phyloP scores from a whole-genome alignment of 1,140 invertebrate genomes.

The Melanaphis sacchari region DNA sequence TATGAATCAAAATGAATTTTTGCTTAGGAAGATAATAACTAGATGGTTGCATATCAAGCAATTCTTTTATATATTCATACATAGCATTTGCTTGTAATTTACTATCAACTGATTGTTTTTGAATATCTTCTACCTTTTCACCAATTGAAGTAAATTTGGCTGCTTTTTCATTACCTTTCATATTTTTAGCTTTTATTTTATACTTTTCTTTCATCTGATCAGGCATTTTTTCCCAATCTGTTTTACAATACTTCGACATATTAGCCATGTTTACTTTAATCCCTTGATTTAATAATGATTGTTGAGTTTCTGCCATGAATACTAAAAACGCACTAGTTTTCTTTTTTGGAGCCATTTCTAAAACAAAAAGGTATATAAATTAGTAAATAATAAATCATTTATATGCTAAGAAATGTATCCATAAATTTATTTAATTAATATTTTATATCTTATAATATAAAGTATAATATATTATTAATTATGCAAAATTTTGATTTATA shows the following conservation, averaged over 20 bases:
- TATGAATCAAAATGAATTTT: constrained; percentile 44
- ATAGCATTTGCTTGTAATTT: neutral
- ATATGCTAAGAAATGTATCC: neutral
- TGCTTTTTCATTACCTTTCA: neutral
- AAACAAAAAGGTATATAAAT: neutral
- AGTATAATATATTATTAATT: neutral
- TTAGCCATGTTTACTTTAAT: neutral
- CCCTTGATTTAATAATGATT: neutral
- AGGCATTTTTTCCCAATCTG: constrained; percentile 36
- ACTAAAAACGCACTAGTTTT: neutral
- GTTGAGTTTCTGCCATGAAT: constrained; percentile 16
- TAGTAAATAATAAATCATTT: neutral
- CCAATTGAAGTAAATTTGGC: constrained; percentile 24
- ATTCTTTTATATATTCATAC: constrained; percentile 34
- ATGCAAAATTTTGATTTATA: neutral
- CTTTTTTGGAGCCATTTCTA: constrained; percentile 47
- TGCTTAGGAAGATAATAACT: constrained; percentile 7
- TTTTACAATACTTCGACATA: constrained; percentile 32
- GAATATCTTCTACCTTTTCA: constrained; percentile 27
- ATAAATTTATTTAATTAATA: neutral
- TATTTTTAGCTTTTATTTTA: neutral
- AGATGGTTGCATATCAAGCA: neutral
- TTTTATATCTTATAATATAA: neutral
- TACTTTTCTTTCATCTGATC: neutral
- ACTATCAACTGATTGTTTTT: neutral